A percentile compares a stretch with the other conserved stretches of the same genome.
phyloP scores from a whole-genome alignment of 2,888 invertebrate species.

The Limnephilus marmoratus region DNA sequence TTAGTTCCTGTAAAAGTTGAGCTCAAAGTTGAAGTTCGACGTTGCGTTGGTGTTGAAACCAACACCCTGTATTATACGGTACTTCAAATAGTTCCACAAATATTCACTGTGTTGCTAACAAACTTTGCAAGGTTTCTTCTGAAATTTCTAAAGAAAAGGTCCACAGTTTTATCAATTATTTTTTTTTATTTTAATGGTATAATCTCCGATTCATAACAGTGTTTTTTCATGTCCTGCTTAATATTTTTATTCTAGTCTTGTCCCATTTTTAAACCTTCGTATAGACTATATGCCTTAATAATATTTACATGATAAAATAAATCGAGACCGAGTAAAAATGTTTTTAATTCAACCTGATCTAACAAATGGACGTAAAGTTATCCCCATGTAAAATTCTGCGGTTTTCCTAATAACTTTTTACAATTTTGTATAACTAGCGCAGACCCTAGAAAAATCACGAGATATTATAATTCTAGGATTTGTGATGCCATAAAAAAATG shows the following conservation, averaged over 20 bases:
- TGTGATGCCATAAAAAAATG: too few relatives aligned
- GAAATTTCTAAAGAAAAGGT: neutral
- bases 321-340: too few relatives aligned
- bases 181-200: neutral
- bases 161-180: too few relatives aligned
- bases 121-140: neutral
- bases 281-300: neutral
- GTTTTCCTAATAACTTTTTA: too few relatives aligned
- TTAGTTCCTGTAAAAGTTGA: neutral
- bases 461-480: too few relatives aligned
- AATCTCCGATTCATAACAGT: neutral
- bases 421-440: too few relatives aligned
- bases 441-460: too few relatives aligned
- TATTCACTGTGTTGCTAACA: neutral
- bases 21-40: neutral
- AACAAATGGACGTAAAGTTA: too few relatives aligned
- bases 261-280: neutral
- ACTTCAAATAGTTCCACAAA: neutral
- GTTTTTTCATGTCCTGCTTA: neutral
- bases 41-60: neutral
- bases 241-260: neutral
- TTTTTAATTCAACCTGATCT: too few relatives aligned
- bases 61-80: constrained; percentile 12
- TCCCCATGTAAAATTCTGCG: too few relatives aligned
- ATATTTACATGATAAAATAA: neutral